Percentiles rank a stretch among this genome's conserved stretches.
These are phyloP conservation scores for Pherbina coryleti DNA, from an alignment of 2,888 invertebrate genomes.

Conservation along the genomic window DNA sequence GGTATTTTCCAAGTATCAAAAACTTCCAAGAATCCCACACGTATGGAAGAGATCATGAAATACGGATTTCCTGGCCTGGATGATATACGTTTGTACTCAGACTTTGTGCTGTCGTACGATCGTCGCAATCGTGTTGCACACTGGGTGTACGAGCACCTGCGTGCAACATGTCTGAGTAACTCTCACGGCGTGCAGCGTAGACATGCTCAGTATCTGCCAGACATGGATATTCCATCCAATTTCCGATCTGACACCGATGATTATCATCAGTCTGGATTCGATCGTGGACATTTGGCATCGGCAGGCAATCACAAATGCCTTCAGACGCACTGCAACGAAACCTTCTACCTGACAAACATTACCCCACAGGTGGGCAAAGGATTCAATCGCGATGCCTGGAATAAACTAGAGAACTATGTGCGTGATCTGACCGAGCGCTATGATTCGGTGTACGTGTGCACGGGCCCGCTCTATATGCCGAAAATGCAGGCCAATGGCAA, in stretches of 20 bases:
- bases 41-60: conserved; percentile 85
- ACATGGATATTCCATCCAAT: conserved; percentile 83
- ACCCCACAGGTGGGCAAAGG: conserved; percentile 95
- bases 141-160: conserved; percentile 97
- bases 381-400: conserved; percentile 92
- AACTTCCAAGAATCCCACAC: conserved; percentile 45
- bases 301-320: conserved; percentile 89
- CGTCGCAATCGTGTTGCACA: conserved; percentile 86
- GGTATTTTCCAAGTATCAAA: background rate
- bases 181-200: conserved; percentile 78
- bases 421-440: conserved; percentile 79
- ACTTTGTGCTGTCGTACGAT: conserved; percentile 94
- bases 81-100: conserved; percentile 86
- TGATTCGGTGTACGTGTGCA: conserved; percentile 87
- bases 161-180: conserved; percentile 76
- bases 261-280: conserved; percentile 91
- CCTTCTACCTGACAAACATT: conserved; percentile 93
- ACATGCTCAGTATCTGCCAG: conserved; percentile 85
- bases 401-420: conserved; percentile 85
- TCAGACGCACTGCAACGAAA: conserved; percentile 87
- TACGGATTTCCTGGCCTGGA: conserved; percentile 93
- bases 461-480: conserved; percentile 90
- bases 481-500: conserved; percentile 78
- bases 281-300: conserved; percentile 95
- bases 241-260: conserved; percentile 86